phyloP scores from a whole-genome alignment of 2,113 vertebrate species.

The Pleuronectes platessa region DNA sequence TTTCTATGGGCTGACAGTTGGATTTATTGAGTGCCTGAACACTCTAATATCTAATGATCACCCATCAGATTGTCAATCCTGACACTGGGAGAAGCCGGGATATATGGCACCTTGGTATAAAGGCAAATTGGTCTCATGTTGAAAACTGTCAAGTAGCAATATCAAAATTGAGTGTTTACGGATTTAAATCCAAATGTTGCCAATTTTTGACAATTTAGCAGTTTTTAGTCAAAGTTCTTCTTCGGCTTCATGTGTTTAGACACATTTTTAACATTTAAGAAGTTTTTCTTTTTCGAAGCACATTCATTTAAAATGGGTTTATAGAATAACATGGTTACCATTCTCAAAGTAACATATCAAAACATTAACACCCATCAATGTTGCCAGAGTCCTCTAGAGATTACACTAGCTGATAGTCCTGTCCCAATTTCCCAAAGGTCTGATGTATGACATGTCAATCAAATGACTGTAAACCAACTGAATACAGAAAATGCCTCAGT shows the following conservation, averaged over 20 bases:
- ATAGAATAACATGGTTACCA: not conserved
- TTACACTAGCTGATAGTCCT: too few relatives aligned
- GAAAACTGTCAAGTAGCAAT: too few relatives aligned
- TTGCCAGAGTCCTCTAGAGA: too few relatives aligned
- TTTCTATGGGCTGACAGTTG: not conserved
- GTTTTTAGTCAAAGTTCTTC: not conserved
- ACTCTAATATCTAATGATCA: not conserved
- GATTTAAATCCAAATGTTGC: not conserved
- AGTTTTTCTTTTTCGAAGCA: not conserved
- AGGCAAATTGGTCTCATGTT: too few relatives aligned
- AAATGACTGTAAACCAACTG: too few relatives aligned
- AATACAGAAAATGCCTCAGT: too few relatives aligned
- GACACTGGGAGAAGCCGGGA: not conserved
- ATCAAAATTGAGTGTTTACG: too few relatives aligned
- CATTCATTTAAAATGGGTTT: not conserved
- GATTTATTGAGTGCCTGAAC: not conserved
- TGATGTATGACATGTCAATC: not conserved
- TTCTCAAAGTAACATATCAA: too few relatives aligned
- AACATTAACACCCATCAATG: too few relatives aligned
- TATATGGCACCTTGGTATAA: too few relatives aligned
- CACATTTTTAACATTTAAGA: not conserved
- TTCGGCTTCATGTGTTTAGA: not conserved
- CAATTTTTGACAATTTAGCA: not conserved
- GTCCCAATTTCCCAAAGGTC: not conserved
- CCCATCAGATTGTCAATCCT: not conserved